These are phyloP conservation scores for Harpalus rubripes DNA, from an alignment of 2,888 invertebrate species.

Conservation along the genomic window DNA sequence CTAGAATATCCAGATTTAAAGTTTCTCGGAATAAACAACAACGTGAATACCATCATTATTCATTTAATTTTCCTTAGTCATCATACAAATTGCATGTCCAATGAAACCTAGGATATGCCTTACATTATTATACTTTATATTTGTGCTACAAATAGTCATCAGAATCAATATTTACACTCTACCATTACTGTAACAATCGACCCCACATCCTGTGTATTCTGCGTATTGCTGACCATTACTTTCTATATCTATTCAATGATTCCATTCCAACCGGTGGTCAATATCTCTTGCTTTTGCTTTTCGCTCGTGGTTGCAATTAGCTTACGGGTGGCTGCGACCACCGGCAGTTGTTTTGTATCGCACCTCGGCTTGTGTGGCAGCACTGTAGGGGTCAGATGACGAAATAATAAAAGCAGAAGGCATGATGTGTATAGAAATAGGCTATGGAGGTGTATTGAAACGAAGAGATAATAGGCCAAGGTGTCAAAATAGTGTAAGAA, in stretches of 20 bases:
- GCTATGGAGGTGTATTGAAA: neutral
- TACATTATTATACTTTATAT: too few species aligned
- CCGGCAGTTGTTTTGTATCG: constrained; percentile 32
- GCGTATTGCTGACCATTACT: constrained; percentile 9
- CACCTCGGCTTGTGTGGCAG: constrained; percentile 24
- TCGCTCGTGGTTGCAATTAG: constrained; percentile 30
- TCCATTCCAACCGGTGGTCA: neutral
- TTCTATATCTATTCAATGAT: constrained; percentile 21
- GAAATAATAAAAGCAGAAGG: constrained; percentile 2
- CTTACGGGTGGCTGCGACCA: constrained; percentile 37
- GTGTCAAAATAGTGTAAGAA: constrained; percentile 22
- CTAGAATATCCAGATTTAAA: too few species aligned
- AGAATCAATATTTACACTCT: constrained; percentile 15
- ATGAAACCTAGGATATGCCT: neutral
- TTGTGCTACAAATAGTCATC: neutral
- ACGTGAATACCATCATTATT: neutral
- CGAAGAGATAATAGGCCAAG: constrained; percentile 13
- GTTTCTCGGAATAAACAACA: too few species aligned
- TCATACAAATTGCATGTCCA: neutral
- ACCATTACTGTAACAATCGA: neutral
- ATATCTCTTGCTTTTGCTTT: constrained; percentile 1
- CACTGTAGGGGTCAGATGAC: constrained; percentile 15
- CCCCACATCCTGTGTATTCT: constrained; percentile 22
- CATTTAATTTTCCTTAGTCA: neutral
- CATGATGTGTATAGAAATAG: neutral